Percentiles rank a stretch among this genome's conserved stretches.
Conservation (phyloP, 2,888 invertebrate genomes). For the Trachelus stipa region DNA sequence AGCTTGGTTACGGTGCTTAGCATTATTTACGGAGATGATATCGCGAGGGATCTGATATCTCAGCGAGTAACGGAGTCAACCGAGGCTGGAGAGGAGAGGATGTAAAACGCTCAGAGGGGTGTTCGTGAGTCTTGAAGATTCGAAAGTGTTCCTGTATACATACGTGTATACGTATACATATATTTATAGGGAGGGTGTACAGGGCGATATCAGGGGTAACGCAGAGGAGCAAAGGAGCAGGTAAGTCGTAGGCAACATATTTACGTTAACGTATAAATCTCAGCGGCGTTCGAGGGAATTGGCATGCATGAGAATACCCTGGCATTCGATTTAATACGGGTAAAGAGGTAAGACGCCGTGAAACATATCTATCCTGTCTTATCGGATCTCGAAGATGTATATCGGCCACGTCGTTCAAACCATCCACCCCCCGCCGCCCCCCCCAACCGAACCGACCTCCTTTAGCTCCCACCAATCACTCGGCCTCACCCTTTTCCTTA, state of each 20-base stretch:
- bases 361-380: slow-evolving; percentile 63
- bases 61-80: slow-evolving; percentile 12
- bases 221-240: not conserved
- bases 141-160: not conserved
- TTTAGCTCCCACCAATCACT: not conserved
- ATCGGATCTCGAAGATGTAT: slow-evolving; percentile 62
- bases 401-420: slow-evolving; percentile 35
- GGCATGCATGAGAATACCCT: slow-evolving; percentile 64
- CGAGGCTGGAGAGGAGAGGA: not conserved
- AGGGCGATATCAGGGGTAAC: not conserved
- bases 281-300: slow-evolving; percentile 50
- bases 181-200: not conserved
- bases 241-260: slow-evolving; percentile 47
- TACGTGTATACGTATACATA: not conserved
- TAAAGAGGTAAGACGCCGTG: slow-evolving; percentile 60
- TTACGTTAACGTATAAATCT: slow-evolving; percentile 64
- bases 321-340: slow-evolving; percentile 64
- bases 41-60: slow-evolving; percentile 24
- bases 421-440: not conserved
- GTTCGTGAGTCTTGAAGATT: not conserved
- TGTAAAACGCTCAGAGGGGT: not conserved
- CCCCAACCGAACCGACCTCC: not conserved
- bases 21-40: slow-evolving; percentile 36
- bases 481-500: slow-evolving; percentile 15
- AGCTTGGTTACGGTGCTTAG: slow-evolving; percentile 20